phyloP scores from a whole-genome alignment of 2,113 vertebrate species.

The Festucalex cinctus region DNA sequence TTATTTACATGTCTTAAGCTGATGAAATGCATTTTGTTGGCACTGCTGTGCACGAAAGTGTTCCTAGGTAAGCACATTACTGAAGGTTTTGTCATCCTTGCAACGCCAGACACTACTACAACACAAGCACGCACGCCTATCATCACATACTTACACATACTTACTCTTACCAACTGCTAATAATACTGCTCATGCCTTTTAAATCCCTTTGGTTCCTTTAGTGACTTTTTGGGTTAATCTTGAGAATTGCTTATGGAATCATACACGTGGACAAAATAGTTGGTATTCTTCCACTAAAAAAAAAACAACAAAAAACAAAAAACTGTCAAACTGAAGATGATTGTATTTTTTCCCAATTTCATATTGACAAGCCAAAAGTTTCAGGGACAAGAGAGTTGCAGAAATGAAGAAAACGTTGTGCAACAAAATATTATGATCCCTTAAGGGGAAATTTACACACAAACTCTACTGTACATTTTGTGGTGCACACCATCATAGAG shows the following conservation, averaged over 20 bases:
- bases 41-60: not conserved
- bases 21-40: not conserved
- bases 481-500: not conserved
- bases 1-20: not conserved
- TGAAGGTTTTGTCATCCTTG: not conserved
- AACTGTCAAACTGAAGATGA: too few species aligned
- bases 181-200: not conserved
- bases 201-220: not conserved
- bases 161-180: not conserved
- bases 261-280: not conserved
- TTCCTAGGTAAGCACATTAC: not conserved
- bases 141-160: not conserved
- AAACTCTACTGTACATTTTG: not conserved
- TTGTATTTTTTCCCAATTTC: too few species aligned
- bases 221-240: too few species aligned
- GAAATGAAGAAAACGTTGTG: too few species aligned
- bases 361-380: not conserved
- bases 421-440: not conserved
- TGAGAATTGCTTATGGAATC: too few species aligned
- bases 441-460: not conserved
- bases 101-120: not conserved
- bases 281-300: not conserved
- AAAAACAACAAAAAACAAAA: too few species aligned
- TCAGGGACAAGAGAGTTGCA: too few species aligned
- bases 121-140: conserved; percentile 1